A percentile compares a stretch with the other conserved stretches of the same genome.
These are phyloP conservation scores for Crossoptilon crossoptilon DNA, from an alignment of 2,797 vertebrate genomes.

Conservation along the genomic window DNA sequence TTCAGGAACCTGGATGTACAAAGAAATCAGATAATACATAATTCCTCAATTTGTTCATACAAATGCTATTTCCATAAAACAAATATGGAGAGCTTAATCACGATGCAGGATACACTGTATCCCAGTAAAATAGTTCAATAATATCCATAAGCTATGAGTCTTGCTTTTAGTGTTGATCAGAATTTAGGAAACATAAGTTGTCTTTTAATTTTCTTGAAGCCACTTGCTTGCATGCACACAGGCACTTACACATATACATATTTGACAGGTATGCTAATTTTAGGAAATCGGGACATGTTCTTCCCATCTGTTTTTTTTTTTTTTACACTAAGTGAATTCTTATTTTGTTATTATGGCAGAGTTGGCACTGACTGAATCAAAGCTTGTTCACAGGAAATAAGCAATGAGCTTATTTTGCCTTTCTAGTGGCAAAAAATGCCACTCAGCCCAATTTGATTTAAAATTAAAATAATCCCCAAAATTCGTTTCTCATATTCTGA, in stretches of 20 bases:
- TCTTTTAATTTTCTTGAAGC: not conserved
- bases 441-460: not conserved
- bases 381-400: not conserved
- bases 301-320: not conserved
- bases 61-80: not conserved
- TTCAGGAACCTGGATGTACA: not conserved
- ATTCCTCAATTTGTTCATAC: not conserved
- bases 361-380: not conserved
- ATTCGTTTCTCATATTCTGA: not conserved
- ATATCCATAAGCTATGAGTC: not conserved
- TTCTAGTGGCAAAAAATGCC: not conserved
- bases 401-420: not conserved
- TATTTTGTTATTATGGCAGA: not conserved
- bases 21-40: not conserved
- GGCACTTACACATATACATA: not conserved
- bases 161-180: not conserved
- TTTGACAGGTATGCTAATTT: not conserved
- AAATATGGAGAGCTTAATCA: not conserved
- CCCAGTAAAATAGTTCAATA: not conserved
- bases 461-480: not conserved
- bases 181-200: not conserved
- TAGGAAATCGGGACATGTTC: not conserved
- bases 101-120: not conserved
- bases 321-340: not conserved
- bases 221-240: not conserved